Evolutionary conservation across 2,797 vertebrate genomes (phyloP), one percentile per base, ranked within the genome.

Genomic region (Stomatorhinus walkeri): DNA sequence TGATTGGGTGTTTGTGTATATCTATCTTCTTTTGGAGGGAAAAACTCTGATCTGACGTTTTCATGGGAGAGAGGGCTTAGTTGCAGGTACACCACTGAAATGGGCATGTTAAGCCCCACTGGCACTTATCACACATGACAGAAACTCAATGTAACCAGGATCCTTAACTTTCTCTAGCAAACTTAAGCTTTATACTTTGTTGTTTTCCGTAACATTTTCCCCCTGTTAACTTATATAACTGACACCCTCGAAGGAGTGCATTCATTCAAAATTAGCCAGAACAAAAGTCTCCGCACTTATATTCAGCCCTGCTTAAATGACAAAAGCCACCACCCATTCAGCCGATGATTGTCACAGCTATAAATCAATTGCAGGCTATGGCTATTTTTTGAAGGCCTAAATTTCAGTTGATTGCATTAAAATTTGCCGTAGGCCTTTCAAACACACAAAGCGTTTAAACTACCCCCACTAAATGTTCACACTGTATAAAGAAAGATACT

Each of bases 251-350:
- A 10, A 85, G 22, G 9, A 85, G 22, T 51, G n/a, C 43, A 85
- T 48, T 85, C 81, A 51, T 85, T 85, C 81, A 85, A 24, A 85
- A 85, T 85, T 85, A 85, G 48, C 48, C 43, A 85, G 48, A 84
- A 85, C n/a, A 85, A 85, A 85, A 24, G 81, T 51, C 48, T 10
- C 9, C 0, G 22, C 8, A 19, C n/a, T 51, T 51, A 85, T 51
- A 51, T 85, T 84, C 81, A 84, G n/a, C 81, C 43, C 12, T 51
- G 22, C 81, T 14, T 85, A 14, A 46, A 85, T 51, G 43, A 28
- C n/a, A 51, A 85, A 51, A 85, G 48, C 81, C 12, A 28, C 48
- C 51, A 3, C 43, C 48, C 16, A 48, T 22, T 85, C 22, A 48
- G n/a, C 10, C 48, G 28, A 4, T n/a, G 19, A 84, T 48, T 84